Conservation (phyloP, 2,113 vertebrate species). For the Arizona elegans region DNA sequence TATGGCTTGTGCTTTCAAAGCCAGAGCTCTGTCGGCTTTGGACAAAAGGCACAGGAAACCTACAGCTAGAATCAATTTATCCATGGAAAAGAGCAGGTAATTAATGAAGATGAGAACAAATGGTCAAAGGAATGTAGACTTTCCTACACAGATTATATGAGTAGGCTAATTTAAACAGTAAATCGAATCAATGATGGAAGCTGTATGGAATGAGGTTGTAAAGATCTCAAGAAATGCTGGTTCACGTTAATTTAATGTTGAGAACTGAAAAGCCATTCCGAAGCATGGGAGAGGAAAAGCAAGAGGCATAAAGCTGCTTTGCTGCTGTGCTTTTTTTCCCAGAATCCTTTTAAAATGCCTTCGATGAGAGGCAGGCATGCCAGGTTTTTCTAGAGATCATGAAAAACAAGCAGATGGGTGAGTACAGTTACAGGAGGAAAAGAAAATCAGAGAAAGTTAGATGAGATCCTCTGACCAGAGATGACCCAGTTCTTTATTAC, state of each 20-base stretch:
- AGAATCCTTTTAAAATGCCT: not conserved
- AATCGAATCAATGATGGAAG: not conserved
- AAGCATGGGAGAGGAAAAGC: not conserved
- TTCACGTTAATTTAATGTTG: not conserved
- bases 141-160: not conserved
- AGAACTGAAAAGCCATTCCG: not conserved
- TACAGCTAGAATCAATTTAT: not conserved
- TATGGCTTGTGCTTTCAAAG: not conserved
- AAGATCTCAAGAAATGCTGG: not conserved
- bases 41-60: not conserved
- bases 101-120: not conserved
- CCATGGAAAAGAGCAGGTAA: not conserved
- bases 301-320: not conserved
- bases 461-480: not conserved
- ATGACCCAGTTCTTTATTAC: not conserved
- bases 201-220: not conserved
- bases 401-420: not conserved
- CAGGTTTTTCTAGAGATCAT: not conserved
- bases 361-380: not conserved
- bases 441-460: not conserved
- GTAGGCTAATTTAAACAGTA: not conserved
- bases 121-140: not conserved
- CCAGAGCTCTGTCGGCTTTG: not conserved
- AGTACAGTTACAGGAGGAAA: not conserved
- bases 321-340: not conserved